Conservation (phyloP, 2,113 vertebrate species). For the Periophthalmodon schlosseri region DNA sequence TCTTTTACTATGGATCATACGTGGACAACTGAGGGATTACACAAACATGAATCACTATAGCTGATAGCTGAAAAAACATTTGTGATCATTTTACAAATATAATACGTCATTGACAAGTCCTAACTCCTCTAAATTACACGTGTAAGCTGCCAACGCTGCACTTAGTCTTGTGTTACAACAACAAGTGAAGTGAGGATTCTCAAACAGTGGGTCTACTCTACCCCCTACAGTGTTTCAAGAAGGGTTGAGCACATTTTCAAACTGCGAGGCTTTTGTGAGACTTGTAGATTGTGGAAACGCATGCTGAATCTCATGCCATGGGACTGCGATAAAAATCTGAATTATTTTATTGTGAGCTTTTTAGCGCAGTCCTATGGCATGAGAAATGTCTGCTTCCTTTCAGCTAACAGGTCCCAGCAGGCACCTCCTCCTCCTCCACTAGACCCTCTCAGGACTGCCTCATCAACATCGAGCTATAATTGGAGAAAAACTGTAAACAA, state of each 20-base stretch:
- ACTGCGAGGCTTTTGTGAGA: neutral
- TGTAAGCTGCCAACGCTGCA: neutral
- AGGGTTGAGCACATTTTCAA: neutral
- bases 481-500: conserved; percentile 44
- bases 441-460: conserved; percentile 24
- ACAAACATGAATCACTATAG: no score
- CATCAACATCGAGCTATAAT: conserved; percentile 56
- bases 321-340: no score
- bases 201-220: neutral
- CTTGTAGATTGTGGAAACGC: neutral
- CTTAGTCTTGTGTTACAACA: neutral
- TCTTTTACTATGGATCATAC: no score
- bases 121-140: neutral
- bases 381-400: conserved; percentile 45
- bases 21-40: no score
- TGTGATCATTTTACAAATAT: no score
- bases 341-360: no score
- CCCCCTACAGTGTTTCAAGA: neutral
- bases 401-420: conserved; percentile 62
- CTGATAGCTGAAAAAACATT: no score
- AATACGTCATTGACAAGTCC: no score
- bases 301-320: neutral
- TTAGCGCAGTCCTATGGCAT: no score
- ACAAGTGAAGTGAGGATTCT: neutral
- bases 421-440: conserved; percentile 42